phyloP scores from a whole-genome alignment of 1,140 invertebrate genomes.

The Adoxophyes honmai region DNA sequence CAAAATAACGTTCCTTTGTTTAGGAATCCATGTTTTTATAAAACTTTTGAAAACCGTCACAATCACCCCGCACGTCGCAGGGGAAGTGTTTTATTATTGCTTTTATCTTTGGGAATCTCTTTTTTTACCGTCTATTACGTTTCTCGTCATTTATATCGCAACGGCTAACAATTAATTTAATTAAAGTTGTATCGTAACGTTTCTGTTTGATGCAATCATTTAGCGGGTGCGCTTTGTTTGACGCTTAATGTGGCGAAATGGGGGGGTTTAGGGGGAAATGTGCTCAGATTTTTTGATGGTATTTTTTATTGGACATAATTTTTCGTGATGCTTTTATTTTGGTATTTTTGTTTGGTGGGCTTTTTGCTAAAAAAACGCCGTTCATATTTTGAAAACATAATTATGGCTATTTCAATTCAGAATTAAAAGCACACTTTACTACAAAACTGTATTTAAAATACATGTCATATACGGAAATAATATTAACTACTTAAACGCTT shows the following conservation, averaged over 20 bases:
- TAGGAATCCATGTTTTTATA: too few species aligned
- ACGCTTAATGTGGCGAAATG: slow-evolving; percentile 30
- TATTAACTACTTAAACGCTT: too few species aligned
- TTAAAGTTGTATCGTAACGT: slow-evolving; percentile 58
- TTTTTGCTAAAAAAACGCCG: too few species aligned
- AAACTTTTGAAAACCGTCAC: slow-evolving; percentile 25
- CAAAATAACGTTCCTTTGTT: too few species aligned
- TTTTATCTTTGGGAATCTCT: slow-evolving; percentile 63
- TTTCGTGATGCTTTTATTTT: too few species aligned
- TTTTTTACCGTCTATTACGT: slow-evolving; percentile 52
- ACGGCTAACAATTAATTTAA: slow-evolving; percentile 72
- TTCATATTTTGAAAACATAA: too few species aligned
- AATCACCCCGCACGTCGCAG: slow-evolving; percentile 30
- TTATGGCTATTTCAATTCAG: too few species aligned
- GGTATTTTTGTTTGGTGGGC: too few species aligned
- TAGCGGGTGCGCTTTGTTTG: slow-evolving; percentile 40
- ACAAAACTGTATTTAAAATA: too few species aligned
- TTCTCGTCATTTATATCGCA: slow-evolving; percentile 71
- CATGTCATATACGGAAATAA: too few species aligned
- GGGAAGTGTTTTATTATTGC: slow-evolving; percentile 70
- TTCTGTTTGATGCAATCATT: slow-evolving; percentile 26
- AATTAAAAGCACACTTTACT: too few species aligned
- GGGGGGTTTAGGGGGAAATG: slow-evolving; percentile 1
- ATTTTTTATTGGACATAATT: too few species aligned
- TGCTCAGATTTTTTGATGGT: background rate